Base-by-base conservation (phyloP, 1,140 invertebrate species). In the Limonius californicus region DNA sequence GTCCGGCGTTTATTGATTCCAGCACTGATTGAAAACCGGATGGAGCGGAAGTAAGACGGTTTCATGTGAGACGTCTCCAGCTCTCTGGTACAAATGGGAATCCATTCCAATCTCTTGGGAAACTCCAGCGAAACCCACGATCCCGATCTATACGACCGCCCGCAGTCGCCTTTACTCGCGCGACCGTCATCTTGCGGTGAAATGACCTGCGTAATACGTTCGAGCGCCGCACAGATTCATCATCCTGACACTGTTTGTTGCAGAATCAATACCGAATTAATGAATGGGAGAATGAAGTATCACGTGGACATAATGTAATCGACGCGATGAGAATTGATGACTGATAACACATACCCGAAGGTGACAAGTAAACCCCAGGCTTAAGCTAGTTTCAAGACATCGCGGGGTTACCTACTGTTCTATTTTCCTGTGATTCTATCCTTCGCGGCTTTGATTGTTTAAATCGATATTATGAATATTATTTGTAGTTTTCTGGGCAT, bases 41-140 rank as follows among this genome's bases (percentile, higher is more conserved):
- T 70, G 68, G 64, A 68, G 68, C 64, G 68, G 66, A 68, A 70
- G 68, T 68, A 70, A 70, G 68, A 65, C 53, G 68, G 68, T 70
- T 70, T 68, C 68, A 58, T 62, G 66, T 39, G 60, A 35, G 54
- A 35, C 59, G 63, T 61, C 54, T 61, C 54, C 54, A 61, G 59
- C 63, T 57, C n/a, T n/a, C 43, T 43, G 45, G 54, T 50, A 61
- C 53, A 64, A 64, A 64, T 61, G 32, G 59, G 63, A 64, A 61
- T 64, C 59, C 58, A 57, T 61, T 64, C 16, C 56, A 54, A 57
- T 64, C 62, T 64, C 58, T 45, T 27, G 62, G 62, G 62, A 63
- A 43, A 47, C 56, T 45, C 35, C 27, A 27, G 23, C 42, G 54
- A 55, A 55, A 55, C 18, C 54, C 8, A 27, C 54, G 45, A 50